A percentile compares a stretch with the other conserved stretches of the same genome.
Evolutionary conservation across 2,113 vertebrate species (phyloP).

Genomic region (Mus musculus): GRCm39 chr6:30881501-30882000

Average conservation of each 20-base stretch:
- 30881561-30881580: neutral
- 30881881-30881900: no score
- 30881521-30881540: neutral
- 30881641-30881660: constrained; percentile 17
- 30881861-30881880: no score
- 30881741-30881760: neutral
- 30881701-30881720: neutral
- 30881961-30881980: no score
- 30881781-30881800: no score
- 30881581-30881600: neutral
- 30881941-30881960: no score
- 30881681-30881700: neutral
- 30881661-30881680: neutral
- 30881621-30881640: neutral
- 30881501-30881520: constrained; percentile 17
- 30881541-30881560: neutral
- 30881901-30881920: no score
- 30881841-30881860: no score
- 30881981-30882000: no score
- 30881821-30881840: neutral
- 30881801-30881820: neutral
- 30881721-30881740: fast-evolving
- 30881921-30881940: no score
- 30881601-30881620: neutral
- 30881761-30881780: no score